These are phyloP conservation scores for Crotalus tigris DNA, from an alignment of 2,113 vertebrate species.

Conservation along the genomic window DNA sequence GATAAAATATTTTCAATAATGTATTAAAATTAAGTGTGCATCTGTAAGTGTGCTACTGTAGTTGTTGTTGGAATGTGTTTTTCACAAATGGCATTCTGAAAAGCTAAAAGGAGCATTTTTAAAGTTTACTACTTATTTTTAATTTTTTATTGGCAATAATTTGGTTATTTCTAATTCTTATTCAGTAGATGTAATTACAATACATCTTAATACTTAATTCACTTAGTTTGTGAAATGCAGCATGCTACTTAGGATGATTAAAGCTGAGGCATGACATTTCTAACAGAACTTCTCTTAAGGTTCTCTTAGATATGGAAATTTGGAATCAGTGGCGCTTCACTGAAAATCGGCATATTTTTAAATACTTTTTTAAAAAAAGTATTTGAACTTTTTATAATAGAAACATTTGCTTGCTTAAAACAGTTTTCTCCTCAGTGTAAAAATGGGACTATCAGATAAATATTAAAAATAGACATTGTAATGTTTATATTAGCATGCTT, in stretches of 20 bases:
- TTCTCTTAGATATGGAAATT: neutral
- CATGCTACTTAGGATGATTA: neutral
- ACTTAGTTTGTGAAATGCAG: neutral
- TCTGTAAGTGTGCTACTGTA: constrained; percentile 9
- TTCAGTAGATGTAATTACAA: neutral
- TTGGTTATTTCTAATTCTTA: neutral
- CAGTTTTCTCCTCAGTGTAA: neutral
- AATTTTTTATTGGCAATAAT: neutral
- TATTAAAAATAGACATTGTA: neutral
- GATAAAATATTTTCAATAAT: neutral
- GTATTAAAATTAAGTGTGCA: neutral
- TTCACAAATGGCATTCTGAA: constrained; percentile 30
- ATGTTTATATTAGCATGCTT: constrained; percentile 12
- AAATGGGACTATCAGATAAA: neutral
- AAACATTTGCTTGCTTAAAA: neutral
- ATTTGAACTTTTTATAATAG: neutral
- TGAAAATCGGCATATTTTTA: neutral
- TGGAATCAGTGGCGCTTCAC: neutral
- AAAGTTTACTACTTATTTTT: neutral
- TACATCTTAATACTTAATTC: neutral
- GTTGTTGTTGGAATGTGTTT: neutral
- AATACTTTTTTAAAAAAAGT: neutral
- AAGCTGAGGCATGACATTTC: neutral
- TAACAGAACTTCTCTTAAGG: neutral
- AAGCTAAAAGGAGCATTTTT: neutral